These are phyloP conservation scores for Euspilapteryx auroguttella DNA, from an alignment of 2,888 invertebrate species.

Conservation along the genomic window DNA sequence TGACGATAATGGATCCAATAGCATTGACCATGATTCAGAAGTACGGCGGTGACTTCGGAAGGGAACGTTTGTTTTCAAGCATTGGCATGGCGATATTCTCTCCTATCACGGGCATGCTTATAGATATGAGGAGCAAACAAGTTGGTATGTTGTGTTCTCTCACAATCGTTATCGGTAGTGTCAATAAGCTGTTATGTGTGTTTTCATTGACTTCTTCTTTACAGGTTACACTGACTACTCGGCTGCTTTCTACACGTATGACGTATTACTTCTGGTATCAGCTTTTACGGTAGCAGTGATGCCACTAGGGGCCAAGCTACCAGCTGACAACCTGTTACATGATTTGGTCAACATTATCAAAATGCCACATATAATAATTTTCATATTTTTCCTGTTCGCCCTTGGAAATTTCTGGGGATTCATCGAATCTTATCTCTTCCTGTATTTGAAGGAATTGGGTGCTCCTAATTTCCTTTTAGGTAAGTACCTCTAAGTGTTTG, in stretches of 20 bases:
- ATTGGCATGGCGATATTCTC: slow-evolving; percentile 83
- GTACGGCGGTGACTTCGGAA: slow-evolving; percentile 80
- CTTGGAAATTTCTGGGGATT: slow-evolving; percentile 89
- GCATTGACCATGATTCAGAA: slow-evolving; percentile 84
- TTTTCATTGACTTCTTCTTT: slow-evolving; percentile 28
- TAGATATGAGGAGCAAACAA: slow-evolving; percentile 69
- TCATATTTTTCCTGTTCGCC: slow-evolving; percentile 79
- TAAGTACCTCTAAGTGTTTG: no score
- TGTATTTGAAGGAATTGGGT: slow-evolving; percentile 81
- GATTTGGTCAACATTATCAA: slow-evolving; percentile 75
- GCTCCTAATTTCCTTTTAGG: slow-evolving; percentile 82
- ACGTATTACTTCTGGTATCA: slow-evolving; percentile 71
- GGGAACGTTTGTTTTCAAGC: slow-evolving; percentile 78
- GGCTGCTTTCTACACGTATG: slow-evolving; percentile 85
- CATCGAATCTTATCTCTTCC: slow-evolving; percentile 85
- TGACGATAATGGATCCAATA: slow-evolving; percentile 87
- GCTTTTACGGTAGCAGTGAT: slow-evolving; percentile 75
- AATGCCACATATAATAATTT: slow-evolving; percentile 78
- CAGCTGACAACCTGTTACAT: slow-evolving; percentile 75
- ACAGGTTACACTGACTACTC: slow-evolving; percentile 82
- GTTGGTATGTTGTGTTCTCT: slow-evolving; percentile 43
- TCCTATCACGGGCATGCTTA: slow-evolving; percentile 76
- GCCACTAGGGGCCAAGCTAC: slow-evolving; percentile 77
- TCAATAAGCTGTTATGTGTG: slow-evolving; percentile 34
- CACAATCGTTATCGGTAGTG: slow-evolving; percentile 38